A percentile compares a stretch with the other conserved stretches of the same genome.
phyloP scores from a whole-genome alignment of 2,113 vertebrate genomes.

The Chionomys nivalis region DNA sequence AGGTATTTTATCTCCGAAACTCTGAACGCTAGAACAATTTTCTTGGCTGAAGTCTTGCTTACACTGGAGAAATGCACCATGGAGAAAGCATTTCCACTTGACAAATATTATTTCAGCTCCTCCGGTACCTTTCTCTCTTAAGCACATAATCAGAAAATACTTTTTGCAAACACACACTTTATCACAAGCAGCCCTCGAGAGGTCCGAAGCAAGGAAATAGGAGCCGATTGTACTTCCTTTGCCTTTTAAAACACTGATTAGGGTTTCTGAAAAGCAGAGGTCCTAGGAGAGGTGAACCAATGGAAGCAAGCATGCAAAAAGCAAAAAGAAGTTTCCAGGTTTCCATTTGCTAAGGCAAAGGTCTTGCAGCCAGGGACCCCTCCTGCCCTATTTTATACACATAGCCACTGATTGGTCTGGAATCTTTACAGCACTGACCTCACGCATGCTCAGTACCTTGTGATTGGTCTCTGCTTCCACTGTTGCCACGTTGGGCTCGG shows the following conservation, averaged over 20 bases:
- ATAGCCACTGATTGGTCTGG: background rate
- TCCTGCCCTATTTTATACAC: too few species aligned
- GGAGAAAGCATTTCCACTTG: background rate
- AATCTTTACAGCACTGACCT: background rate
- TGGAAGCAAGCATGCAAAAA: background rate
- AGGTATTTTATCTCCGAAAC: background rate
- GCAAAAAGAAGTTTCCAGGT: background rate
- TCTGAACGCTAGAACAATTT: background rate
- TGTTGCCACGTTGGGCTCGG: background rate
- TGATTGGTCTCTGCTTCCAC: background rate
- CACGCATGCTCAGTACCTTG: background rate
- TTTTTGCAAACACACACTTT: background rate
- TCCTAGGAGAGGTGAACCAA: background rate
- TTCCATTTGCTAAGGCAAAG: background rate
- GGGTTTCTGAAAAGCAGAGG: background rate
- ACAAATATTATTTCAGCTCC: background rate
- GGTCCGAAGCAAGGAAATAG: background rate
- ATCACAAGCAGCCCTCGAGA: background rate
- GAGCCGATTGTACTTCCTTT: background rate
- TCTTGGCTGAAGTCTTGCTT: background rate
- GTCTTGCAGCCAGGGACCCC: background rate
- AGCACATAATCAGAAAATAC: background rate
- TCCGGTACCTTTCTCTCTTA: background rate
- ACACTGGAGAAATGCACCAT: background rate
- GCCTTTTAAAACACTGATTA: background rate